These are phyloP conservation scores for Alloscopus bannaensis DNA, from an alignment of 2,888 invertebrate species.

Conservation along the genomic window DNA sequence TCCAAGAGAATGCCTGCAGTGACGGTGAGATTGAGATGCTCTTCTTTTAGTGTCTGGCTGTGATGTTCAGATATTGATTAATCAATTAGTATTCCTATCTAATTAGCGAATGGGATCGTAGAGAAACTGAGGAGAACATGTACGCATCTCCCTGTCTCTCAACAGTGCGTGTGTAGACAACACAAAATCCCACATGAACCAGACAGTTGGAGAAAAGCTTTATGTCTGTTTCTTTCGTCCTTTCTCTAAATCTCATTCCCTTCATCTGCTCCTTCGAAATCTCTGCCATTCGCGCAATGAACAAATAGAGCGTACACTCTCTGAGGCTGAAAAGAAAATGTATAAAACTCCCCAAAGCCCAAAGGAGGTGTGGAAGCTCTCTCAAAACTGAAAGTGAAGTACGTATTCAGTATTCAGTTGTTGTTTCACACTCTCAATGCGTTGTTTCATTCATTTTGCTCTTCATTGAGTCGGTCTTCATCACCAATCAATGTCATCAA, in stretches of 20 bases:
- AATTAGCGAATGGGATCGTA: slow-evolving; percentile 42
- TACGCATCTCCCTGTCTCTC: no score
- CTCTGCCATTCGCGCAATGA: no score
- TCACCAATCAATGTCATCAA: slow-evolving; percentile 26
- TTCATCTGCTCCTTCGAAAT: not conserved
- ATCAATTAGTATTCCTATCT: slow-evolving; percentile 58
- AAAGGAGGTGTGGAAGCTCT: no score
- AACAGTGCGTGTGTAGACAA: no score
- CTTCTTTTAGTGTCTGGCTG: not conserved
- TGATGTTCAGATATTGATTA: slow-evolving; percentile 49
- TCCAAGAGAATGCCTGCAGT: no score
- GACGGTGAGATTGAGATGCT: no score
- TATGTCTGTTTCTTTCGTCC: slow-evolving; percentile 12
- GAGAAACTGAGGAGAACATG: not conserved
- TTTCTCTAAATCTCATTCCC: not conserved
- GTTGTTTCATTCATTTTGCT: not conserved
- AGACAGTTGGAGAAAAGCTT: slow-evolving; percentile 21
- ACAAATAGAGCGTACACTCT: no score
- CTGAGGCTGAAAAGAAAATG: slow-evolving; percentile 20
- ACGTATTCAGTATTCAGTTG: slow-evolving; percentile 20
- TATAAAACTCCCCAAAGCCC: slow-evolving; percentile 46
- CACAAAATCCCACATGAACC: not conserved
- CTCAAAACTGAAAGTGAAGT: no score
- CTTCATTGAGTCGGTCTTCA: slow-evolving; percentile 2
- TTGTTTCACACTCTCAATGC: slow-evolving; percentile 5